Evolutionary conservation across 2,888 invertebrate species (phyloP).

Genomic region (Sceliomorpha sp.): DNA sequence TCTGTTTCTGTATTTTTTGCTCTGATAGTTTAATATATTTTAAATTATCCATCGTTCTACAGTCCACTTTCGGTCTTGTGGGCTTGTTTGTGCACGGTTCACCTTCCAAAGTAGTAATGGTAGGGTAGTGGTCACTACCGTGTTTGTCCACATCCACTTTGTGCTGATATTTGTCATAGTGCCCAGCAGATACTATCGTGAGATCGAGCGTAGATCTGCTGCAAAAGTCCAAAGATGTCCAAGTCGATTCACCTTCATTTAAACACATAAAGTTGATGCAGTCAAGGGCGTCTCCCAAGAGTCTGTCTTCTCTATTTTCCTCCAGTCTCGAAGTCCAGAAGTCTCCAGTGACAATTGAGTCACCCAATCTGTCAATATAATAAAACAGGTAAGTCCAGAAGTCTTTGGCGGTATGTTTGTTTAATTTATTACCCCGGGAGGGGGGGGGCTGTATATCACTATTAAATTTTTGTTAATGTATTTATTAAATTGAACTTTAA

Average conservation of each 20-base stretch:
- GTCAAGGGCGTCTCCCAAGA: background rate
- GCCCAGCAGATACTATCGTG: background rate
- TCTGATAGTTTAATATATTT: background rate
- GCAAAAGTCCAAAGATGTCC: background rate
- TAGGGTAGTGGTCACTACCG: background rate
- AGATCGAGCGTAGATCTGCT: background rate
- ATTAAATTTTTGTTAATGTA: background rate
- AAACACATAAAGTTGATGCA: background rate
- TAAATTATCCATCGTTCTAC: background rate
- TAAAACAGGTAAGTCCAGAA: background rate
- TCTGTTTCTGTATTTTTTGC: background rate
- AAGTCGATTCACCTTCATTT: background rate
- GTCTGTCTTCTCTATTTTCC: background rate
- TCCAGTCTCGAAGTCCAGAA: background rate
- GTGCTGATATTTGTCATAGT: background rate
- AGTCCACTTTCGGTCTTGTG: background rate
- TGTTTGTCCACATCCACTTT: background rate
- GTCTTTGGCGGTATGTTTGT: background rate
- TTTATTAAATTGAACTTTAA: no score
- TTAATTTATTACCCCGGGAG: background rate
- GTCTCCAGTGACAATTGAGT: background rate
- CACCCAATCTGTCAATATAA: background rate
- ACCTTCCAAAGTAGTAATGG: background rate
- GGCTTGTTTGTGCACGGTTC: background rate
- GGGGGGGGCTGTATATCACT: conserved; percentile 1